phyloP scores from a whole-genome alignment of 1,140 invertebrate genomes.

The Sitobion miscanthi region DNA sequence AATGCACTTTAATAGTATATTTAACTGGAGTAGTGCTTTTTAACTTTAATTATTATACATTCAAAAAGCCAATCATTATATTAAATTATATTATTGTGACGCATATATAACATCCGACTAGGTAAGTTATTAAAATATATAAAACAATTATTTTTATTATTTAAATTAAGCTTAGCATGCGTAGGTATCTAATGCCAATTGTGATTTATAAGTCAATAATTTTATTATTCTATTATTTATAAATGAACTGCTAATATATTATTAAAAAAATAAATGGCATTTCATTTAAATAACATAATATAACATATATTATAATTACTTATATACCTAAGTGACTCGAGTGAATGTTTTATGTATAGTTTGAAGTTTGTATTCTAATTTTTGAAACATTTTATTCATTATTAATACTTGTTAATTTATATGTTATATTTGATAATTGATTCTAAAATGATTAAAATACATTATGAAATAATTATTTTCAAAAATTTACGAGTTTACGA shows the following conservation, averaged over 20 bases:
- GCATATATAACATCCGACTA: neutral
- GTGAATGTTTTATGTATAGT: neutral
- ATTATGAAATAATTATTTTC: neutral
- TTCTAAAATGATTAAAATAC: neutral
- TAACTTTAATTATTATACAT: neutral
- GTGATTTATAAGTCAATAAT: neutral
- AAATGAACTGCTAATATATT: neutral
- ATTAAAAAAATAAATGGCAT: neutral
- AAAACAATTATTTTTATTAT: neutral
- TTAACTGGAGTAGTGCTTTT: neutral
- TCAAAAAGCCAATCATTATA: neutral
- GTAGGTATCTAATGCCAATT: neutral
- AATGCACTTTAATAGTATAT: neutral
- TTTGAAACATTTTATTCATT: neutral
- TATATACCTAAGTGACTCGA: neutral
- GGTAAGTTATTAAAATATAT: constrained; percentile 3
- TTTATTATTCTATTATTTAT: neutral
- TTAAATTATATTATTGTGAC: neutral
- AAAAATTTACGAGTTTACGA: neutral
- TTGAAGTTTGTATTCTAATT: neutral
- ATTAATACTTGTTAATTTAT: neutral
- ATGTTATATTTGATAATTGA: neutral
- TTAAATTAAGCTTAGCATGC: neutral
- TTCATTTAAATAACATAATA: neutral
- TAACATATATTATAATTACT: neutral